These are phyloP conservation scores for Casuarius casuarius DNA, from an alignment of 2,113 vertebrate genomes.

Conservation along the genomic window DNA sequence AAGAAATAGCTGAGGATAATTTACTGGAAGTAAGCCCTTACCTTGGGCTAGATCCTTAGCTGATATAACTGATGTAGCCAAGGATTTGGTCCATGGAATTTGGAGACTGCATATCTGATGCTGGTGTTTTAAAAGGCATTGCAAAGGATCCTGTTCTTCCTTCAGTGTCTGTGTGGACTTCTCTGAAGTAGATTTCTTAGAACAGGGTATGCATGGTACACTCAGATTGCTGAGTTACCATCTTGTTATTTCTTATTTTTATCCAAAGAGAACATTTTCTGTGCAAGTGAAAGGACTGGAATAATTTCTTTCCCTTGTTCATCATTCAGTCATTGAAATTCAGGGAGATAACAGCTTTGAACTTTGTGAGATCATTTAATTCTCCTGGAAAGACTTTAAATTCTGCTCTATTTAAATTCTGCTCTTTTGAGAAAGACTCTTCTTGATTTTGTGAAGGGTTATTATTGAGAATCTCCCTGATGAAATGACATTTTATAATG, in stretches of 20 bases:
- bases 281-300: background rate
- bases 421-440: background rate
- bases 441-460: slow-evolving; percentile 3
- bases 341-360: background rate
- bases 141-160: background rate
- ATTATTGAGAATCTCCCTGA: background rate
- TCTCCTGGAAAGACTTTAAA: background rate
- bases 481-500: background rate
- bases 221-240: background rate
- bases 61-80: background rate
- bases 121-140: background rate
- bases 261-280: background rate
- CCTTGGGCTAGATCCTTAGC: background rate
- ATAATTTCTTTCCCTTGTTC: background rate
- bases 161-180: background rate
- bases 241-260: background rate
- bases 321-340: background rate
- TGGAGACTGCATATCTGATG: background rate
- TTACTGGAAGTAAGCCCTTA: background rate
- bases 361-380: background rate
- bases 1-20: background rate
- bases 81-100: background rate
- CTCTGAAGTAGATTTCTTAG: background rate
- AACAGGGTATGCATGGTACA: background rate
- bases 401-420: background rate